phyloP scores from a whole-genome alignment of 1,140 invertebrate genomes.

The Meloidogyne chitwoodi region DNA sequence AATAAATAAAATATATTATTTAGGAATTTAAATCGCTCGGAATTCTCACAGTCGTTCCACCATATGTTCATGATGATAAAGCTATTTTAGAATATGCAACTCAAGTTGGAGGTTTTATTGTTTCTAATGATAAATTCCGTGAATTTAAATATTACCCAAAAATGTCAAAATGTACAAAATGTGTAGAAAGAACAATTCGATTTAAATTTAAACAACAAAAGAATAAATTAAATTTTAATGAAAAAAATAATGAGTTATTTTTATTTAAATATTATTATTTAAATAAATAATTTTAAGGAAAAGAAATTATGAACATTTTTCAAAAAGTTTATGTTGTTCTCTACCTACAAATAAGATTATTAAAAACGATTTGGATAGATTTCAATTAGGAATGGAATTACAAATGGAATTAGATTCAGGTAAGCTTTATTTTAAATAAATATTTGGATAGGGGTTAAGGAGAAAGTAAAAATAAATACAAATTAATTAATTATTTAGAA shows the following conservation, averaged over 20 bases:
- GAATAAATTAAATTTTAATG: not conserved
- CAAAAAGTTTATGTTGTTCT: not conserved
- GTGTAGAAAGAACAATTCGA: not conserved
- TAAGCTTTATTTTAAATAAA: not conserved
- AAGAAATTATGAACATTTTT: not conserved
- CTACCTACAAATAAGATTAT: not conserved
- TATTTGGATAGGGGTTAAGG: too few relatives aligned
- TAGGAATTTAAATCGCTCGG: not conserved
- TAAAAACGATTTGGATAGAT: not conserved
- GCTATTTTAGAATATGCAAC: constrained; percentile 19
- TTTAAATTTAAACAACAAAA: not conserved
- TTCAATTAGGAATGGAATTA: not conserved
- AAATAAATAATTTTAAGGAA: not conserved
- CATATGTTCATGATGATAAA: constrained; percentile 17
- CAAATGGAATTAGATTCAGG: not conserved
- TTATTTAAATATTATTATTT: not conserved
- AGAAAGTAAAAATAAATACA: too few relatives aligned
- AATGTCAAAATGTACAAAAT: not conserved
- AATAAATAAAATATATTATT: too few relatives aligned
- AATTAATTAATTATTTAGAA: too few relatives aligned
- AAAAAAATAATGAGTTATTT: not conserved
- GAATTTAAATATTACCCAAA: constrained; percentile 4
- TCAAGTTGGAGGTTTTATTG: constrained; percentile 19
- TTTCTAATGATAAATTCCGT: constrained; percentile 24
- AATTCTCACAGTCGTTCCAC: not conserved